Conservation (phyloP, 2,888 invertebrate species). For the Acanthosepion lycidas region DNA sequence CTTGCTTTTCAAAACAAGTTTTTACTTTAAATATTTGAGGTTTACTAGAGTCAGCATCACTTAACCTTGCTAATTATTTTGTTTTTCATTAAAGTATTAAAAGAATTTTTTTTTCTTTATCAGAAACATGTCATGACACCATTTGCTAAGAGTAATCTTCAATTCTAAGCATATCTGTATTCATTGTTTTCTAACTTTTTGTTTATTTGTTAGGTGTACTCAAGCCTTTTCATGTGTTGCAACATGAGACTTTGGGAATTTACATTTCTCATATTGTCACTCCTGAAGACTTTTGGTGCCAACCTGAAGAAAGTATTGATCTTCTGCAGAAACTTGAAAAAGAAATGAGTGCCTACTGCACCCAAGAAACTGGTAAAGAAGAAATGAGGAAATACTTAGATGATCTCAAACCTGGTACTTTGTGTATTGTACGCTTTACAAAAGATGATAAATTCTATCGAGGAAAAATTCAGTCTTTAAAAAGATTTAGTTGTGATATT, state of each 20-base stretch:
- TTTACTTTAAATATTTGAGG: no score
- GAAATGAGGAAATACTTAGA: not conserved
- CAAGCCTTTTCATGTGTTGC: slow-evolving; percentile 42
- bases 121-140: no score
- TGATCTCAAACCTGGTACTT: not conserved
- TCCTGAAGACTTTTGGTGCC: slow-evolving; percentile 47
- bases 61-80: no score
- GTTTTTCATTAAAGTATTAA: no score
- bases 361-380: not conserved
- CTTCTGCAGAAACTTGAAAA: not conserved
- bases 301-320: slow-evolving; percentile 42
- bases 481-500: slow-evolving; percentile 52
- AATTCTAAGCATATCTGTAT: no score
- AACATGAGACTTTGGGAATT: slow-evolving; percentile 36
- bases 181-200: not conserved
- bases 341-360: not conserved
- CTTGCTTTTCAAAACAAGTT: no score
- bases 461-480: slow-evolving; percentile 41
- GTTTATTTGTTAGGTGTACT: not conserved
- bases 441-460: slow-evolving; percentile 43
- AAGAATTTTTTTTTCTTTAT: no score
- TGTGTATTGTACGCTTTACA: slow-evolving; percentile 43
- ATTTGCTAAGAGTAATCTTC: no score
- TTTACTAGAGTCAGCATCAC: no score
- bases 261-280: slow-evolving; percentile 39